These are phyloP conservation scores for Mustela erminea DNA, from an alignment of 2,797 vertebrate species.

Conservation along the genomic window DNA sequence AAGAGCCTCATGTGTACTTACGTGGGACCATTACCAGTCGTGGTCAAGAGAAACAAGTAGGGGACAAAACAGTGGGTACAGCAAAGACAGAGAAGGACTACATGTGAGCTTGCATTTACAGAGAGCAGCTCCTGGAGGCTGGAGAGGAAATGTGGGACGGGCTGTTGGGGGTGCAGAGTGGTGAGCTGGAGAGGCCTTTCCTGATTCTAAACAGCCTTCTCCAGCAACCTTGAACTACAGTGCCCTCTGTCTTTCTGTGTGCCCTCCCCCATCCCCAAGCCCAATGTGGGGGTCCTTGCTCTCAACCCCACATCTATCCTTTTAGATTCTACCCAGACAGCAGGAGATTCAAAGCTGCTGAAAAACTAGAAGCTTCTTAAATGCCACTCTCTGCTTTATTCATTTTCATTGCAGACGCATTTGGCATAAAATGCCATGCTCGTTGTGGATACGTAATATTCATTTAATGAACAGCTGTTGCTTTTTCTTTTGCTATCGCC, in stretches of 20 bases:
- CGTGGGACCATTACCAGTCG: not conserved
- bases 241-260: fast-evolving
- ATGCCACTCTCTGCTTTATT: not conserved
- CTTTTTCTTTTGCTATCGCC: not conserved
- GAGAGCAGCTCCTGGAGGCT: fast-evolving
- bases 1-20: not conserved
- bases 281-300: not conserved
- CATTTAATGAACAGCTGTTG: not conserved
- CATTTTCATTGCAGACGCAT: not conserved
- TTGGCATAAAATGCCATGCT: not conserved
- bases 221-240: fast-evolving
- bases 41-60: not conserved
- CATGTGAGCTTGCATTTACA: fast-evolving
- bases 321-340: not conserved
- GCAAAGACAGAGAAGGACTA: not conserved
- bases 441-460: not conserved
- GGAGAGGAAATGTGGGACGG: fast-evolving
- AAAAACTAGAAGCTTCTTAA: not conserved
- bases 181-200: fast-evolving
- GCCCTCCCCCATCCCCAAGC: fast-evolving
- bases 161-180: fast-evolving
- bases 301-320: not conserved
- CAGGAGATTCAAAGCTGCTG: not conserved
- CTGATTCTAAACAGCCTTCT: no score
- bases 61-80: not conserved